These are phyloP conservation scores for Adelognathus sp. DNA, from an alignment of 2,888 invertebrate species.

Conservation along the genomic window DNA sequence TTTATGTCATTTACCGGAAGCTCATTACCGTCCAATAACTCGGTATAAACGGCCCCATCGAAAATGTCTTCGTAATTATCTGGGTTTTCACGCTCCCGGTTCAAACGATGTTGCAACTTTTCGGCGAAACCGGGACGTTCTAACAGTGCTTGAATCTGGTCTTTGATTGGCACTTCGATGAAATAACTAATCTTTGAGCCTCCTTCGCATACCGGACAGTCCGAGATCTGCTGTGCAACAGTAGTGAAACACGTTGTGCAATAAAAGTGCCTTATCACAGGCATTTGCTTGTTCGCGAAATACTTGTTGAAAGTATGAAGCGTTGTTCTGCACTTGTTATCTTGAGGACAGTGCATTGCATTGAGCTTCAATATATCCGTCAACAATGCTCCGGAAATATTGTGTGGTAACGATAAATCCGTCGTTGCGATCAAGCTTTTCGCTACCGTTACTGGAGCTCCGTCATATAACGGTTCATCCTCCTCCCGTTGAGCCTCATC, in stretches of 20 bases:
- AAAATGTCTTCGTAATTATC: conserved; percentile 4
- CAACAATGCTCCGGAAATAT: neutral
- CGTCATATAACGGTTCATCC: conserved; percentile 10
- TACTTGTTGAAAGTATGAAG: conserved; percentile 48
- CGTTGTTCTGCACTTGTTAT: conserved; percentile 45
- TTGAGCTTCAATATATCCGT: conserved; percentile 9
- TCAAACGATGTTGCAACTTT: neutral
- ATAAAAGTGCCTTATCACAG: conserved; percentile 47
- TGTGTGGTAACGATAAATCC: neutral
- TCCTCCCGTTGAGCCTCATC: neutral
- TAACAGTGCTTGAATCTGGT: conserved; percentile 47
- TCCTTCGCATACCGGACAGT: conserved; percentile 27
- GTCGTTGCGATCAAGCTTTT: conserved; percentile 22
- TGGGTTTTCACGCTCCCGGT: neutral
- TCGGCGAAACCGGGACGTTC: conserved; percentile 40
- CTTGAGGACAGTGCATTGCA: conserved; percentile 38
- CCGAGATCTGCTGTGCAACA: neutral
- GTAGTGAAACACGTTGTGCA: conserved; percentile 38
- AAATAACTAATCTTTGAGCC: conserved; percentile 36
- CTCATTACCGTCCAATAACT: neutral
- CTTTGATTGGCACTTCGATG: conserved; percentile 50
- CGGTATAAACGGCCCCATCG: conserved; percentile 18
- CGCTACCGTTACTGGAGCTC: conserved; percentile 13
- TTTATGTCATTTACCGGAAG: neutral
- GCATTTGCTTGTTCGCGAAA: conserved; percentile 24